phyloP scores from a whole-genome alignment of 2,113 vertebrate species.

The Ophiodon elongatus region DNA sequence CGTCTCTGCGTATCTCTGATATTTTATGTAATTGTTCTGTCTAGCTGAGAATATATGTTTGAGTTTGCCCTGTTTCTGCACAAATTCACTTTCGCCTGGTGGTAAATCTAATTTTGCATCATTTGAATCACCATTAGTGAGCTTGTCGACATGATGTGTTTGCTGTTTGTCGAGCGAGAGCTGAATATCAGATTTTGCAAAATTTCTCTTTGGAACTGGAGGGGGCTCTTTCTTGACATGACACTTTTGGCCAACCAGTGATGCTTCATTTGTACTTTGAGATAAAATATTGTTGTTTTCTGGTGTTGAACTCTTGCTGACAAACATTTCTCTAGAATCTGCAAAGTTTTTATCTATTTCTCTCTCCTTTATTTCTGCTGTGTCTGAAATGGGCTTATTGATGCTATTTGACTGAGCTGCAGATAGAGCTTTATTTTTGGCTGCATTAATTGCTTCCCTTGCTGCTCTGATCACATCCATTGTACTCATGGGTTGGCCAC shows the following conservation, averaged over 20 bases:
- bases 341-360: slow-evolving; percentile 13
- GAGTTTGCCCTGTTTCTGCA: slow-evolving; percentile 49
- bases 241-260: background rate
- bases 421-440: slow-evolving; percentile 65
- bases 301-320: background rate
- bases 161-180: slow-evolving; percentile 51
- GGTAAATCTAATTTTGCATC: slow-evolving; percentile 30
- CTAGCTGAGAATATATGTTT: slow-evolving; percentile 81
- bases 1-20: slow-evolving; percentile 69
- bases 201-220: slow-evolving; percentile 72
- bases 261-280: slow-evolving; percentile 25
- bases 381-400: slow-evolving; percentile 44
- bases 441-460: slow-evolving; percentile 74
- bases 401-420: slow-evolving; percentile 39
- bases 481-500: slow-evolving; percentile 56
- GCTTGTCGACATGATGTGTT: slow-evolving; percentile 4
- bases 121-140: slow-evolving; percentile 20
- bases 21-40: slow-evolving; percentile 85
- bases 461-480: slow-evolving; percentile 74
- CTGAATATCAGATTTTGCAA: slow-evolving; percentile 67
- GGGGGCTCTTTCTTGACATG: slow-evolving; percentile 64
- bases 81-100: slow-evolving; percentile 42
- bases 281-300: slow-evolving; percentile 26
- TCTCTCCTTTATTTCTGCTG: slow-evolving; percentile 46
- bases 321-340: slow-evolving; percentile 16